Evolutionary conservation across 2,797 vertebrate species (phyloP), one percentile per base, ranked within the genome.

Genomic region (Euthynnus affinis): DNA sequence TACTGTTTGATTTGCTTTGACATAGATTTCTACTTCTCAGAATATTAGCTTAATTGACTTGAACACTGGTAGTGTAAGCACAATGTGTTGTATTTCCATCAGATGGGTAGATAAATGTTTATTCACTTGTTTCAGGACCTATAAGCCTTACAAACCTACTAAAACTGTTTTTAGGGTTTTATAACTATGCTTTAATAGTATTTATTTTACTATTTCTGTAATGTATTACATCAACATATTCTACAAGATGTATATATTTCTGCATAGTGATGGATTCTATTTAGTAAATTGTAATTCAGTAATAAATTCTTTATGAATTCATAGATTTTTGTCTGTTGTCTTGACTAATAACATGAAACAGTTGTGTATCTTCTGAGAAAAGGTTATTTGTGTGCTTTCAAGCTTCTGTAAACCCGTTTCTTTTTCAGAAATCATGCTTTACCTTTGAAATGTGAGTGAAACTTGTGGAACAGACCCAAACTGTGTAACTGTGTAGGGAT

Each of bases 291-390:
- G 68, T 80, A n/a, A 82, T 81, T 87, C 70, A 64, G 72, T 71
- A 93, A 92, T 93, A 92, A 91, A 91, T 65, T 65, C 46, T 75
- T 14, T n/a, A 69, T 81, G 59, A 74, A 74, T 88, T 74, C 62
- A 18, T 65, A 49, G 70, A 74, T 20, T 64, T 15, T 8, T 67
- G 49, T 82, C n/a, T 79, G 27, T 72, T 12, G 27, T 70, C 48
- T 69, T 73, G 12, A 69, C 29, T 76, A 59, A 3, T 10, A 46
- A n/a, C 9, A 12, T 10, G 22, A 15, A n/a, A 6, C 1, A 6
- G 12, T 15, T 78, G 22, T 13, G 4, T 65, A 44, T 72, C 15
- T 64, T 49, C 46, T 20, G 6, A n/a, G 34, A 22, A 22, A 51
- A 42, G 8, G 1, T 3, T 66, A 2, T 25, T 72, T 40, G 20